A percentile compares a stretch with the other conserved stretches of the same genome.
These are phyloP conservation scores for Erebia aethiops DNA, from an alignment of 2,888 invertebrate species.

Conservation along the genomic window DNA sequence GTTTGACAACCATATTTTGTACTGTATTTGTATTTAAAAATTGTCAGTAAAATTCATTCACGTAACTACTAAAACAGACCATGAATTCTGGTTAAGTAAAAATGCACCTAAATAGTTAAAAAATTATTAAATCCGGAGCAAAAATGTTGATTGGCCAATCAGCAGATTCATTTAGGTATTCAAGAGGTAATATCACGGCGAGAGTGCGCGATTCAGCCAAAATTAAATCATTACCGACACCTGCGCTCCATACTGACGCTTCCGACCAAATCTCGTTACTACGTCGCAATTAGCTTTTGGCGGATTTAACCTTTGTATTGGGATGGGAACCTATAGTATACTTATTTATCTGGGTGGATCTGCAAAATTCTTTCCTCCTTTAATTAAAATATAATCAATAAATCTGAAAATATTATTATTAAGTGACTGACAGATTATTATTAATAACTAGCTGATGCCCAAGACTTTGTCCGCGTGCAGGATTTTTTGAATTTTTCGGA, in stretches of 20 bases:
- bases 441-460: too few species aligned
- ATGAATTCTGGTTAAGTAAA: not conserved
- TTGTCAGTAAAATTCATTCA: too few species aligned
- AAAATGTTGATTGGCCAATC: conserved; percentile 48
- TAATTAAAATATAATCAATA: too few species aligned
- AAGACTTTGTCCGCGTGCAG: too few species aligned
- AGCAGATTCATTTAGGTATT: conserved; percentile 56
- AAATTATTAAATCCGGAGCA: conserved; percentile 30
- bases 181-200: conserved; percentile 52
- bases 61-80: too few species aligned
- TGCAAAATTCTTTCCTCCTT: too few species aligned
- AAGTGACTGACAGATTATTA: too few species aligned
- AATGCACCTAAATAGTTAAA: conserved; percentile 20
- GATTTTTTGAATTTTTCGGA: too few species aligned
- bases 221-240: conserved; percentile 75
- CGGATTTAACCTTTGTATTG: conserved; percentile 44
- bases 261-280: conserved; percentile 47
- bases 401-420: too few species aligned
- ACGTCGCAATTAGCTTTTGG: conserved; percentile 52
- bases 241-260: conserved; percentile 57
- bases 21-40: too few species aligned
- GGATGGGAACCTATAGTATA: not conserved
- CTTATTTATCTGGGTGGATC: too few species aligned
- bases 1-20: not conserved
- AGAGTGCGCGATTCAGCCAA: conserved; percentile 58